Evolutionary conservation across 2,113 vertebrate species (phyloP), one percentile per base, ranked within the genome.

Genomic region (Hiodon tergisus): DNA sequence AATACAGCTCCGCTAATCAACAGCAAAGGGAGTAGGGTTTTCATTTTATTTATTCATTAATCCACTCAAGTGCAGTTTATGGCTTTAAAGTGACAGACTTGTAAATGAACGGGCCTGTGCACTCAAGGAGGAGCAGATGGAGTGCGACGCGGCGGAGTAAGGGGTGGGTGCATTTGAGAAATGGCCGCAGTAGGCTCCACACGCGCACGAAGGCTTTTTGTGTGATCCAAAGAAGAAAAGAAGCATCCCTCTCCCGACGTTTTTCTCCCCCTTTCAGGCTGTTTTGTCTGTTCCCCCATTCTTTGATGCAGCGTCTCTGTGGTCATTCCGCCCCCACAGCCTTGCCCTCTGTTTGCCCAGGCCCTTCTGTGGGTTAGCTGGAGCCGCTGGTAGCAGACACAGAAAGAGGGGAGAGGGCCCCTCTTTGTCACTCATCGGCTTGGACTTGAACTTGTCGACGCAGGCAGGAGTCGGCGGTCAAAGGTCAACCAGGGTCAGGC

Each of bases 21-120:
- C 82, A 76, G 71, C 76, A 79, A 76, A 76, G 71, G 48, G 69
- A 83, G 79, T 83, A 50, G 68, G 69, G 61, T 74, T 80, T 80
- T 78, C 76, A 80, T 83, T 81, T 74, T 67, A 77, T 79, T 72
- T 72, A 81, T 85, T 84, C 72, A 79, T 82, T 81, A 81, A 85
- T 85, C 69, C 74, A 72, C 77, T 85, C 76, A 79, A 84, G 77
- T 86, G 78, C 81, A 82, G 82, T 86, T 83, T 83, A 87, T 80
- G 77, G 80, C 78, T 83, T 65, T 81, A 83, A 83, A 85, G 79
- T 81, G 80, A 78, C 75, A 80, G 73, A 80, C 78, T 84, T 83
- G 76, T 83, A 86, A 83, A 84, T 72, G 77, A 80, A 77, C 60
- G 77, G 68, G 71, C 76, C 76, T 69, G 54, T 5, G 4, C 71